Evolutionary conservation across 1,140 invertebrate species (phyloP), one percentile per base, ranked within the genome.

Genomic region (Euwallacea fornicatus): DNA sequence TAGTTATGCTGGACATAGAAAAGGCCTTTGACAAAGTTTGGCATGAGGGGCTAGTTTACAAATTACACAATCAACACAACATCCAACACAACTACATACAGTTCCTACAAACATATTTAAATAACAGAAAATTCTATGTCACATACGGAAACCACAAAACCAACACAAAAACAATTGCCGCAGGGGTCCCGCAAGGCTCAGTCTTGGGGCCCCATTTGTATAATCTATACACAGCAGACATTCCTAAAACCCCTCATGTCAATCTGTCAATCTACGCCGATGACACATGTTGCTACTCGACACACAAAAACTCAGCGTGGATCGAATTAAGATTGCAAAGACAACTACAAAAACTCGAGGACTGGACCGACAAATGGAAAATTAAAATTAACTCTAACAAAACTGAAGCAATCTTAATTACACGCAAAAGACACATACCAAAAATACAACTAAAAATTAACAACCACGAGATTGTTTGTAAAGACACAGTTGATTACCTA

Each of bases 1-100:
- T 50, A 33, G 7, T 65, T 47, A 9, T 15, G 11, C 44, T 71
- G 21, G 67, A 69, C 50, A 44, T 63, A 7, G 46, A 71, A 15
- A 65, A 64, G 46, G 69, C 69, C 13, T 65, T 65, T 33, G 69
- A 71, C 21, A 71, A 53, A 10, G 54, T 71, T 15, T 71, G 69
- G 63, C 54, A 58, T 41, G 62, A 44, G 9, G 69, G 62, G 6
- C 16, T 71, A 46, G 43, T 66, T 7, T 59, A 47, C 0, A 70
- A 70, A 54, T 7, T 70, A 11, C 7, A 2, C 2, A 50, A 41
- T 8, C 63, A 41, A 15, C 13, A 42, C 10, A 9, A 50, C 43
- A 16, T 63, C 46, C 15, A 15, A 42, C 2, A 8, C 42, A 44
- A 21, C 7, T 63, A 60, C 16, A 21, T 59, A 8, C 41, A 55